Evolutionary conservation across 2,113 vertebrate genomes (phyloP).

Genomic region (Myotis lucifugus): DNA sequence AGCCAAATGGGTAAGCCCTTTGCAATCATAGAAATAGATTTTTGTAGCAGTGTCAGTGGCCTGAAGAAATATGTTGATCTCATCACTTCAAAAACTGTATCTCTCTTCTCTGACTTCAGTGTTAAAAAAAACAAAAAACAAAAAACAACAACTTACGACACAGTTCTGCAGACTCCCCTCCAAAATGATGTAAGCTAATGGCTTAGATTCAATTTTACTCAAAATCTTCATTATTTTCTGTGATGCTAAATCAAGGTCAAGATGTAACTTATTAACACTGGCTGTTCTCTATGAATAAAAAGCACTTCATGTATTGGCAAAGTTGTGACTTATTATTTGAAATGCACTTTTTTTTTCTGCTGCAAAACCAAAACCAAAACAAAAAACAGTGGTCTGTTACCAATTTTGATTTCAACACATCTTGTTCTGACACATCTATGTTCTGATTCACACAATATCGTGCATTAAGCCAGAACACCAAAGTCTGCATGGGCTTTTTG

Average conservation of each 20-base stretch:
- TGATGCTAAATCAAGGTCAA: neutral
- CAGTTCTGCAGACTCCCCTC: neutral
- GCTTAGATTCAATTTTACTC: neutral
- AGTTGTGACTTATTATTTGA: neutral
- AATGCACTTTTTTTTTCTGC: neutral
- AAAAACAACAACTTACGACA: neutral
- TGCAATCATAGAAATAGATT: neutral
- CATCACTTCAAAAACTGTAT: neutral
- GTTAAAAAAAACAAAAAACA: neutral
- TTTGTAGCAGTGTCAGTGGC: neutral
- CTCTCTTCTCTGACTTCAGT: neutral
- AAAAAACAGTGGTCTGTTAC: neutral
- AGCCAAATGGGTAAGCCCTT: neutral
- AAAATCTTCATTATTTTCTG: neutral
- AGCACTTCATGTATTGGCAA: neutral
- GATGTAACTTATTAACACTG: neutral
- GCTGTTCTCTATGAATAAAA: neutral
- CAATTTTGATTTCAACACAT: neutral
- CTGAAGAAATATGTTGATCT: neutral
- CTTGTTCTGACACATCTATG: neutral
- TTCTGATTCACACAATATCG: neutral
- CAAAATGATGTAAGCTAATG: neutral
- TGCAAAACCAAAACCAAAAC: neutral
- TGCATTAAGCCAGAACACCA: neutral
- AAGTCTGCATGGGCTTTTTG: neutral